Base-by-base conservation (phyloP, 2,888 invertebrate genomes). In the Brachypterus glaber region DNA sequence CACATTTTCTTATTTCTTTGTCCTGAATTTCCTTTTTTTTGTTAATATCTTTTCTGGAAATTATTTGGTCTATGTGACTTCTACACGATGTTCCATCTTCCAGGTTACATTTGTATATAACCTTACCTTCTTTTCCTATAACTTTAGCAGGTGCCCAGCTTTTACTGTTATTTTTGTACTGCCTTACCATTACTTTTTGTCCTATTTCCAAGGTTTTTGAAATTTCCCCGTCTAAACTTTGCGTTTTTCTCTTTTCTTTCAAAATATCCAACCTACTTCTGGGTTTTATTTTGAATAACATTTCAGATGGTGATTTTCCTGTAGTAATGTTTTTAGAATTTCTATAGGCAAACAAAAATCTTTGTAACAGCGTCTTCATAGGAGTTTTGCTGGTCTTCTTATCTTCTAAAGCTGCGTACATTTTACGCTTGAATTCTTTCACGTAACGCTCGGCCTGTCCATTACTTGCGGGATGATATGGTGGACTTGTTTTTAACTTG, bases 381-480 rank as follows among this genome's bases (percentile, higher is more conserved):
- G 5, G 21, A 7, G 21, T 21, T 7, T 21, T 21, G 5, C 9
- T 21, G 9, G 4, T 18, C 13, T 35, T 18, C 15, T 18, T 15
- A 16, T 33, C 18, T 30, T 30, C 36, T 8, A 44, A 29, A 16
- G 35, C 16, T 13, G 17, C 27, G 18, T 37, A 33, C 34, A 37
- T 21, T n/a, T 29, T 31, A n/a, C 34, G 13, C 14, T 41, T 46
- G 17, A 46, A 27, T 3, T 30, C 33, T 39, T 44, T 37, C 3
- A 45, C 45, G 3, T n/a, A 29, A 33, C 40, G 42, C 33, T 45
- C 46, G 4, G 45, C 46, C 8, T 48, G 46, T 3, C 46, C 40
- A 34, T 45, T 46, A 13, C 46, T 39, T 13, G 37, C 16, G 2
- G 45, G 38, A 25, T 46, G 38, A 30, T 40, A 36, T 4, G 41